A percentile compares a stretch with the other conserved stretches of the same genome.
Conservation (phyloP, 2,113 vertebrate genomes). For the Larimichthys polyactis region DNA sequence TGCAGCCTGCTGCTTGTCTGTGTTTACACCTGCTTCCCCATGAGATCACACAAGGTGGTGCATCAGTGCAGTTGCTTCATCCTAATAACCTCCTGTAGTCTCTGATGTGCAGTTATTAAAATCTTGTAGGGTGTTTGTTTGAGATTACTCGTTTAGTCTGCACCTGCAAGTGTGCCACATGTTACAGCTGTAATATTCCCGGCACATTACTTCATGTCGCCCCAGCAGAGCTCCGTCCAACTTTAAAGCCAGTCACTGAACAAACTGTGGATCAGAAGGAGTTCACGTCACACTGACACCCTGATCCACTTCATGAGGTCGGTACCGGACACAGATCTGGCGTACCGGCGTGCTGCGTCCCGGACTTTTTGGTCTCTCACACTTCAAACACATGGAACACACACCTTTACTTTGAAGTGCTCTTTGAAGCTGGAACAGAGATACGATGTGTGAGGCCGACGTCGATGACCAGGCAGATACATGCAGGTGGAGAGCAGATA, state of each 20-base stretch:
- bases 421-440: slow-evolving; percentile 43
- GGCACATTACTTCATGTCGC: no score
- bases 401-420: slow-evolving; percentile 52
- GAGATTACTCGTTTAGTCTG: no score
- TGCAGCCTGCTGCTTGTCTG: no score
- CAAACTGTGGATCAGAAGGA: neutral
- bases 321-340: neutral
- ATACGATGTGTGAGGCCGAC: slow-evolving; percentile 26
- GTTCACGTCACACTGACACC: neutral
- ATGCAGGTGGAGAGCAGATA: slow-evolving; percentile 27
- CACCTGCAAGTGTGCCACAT: no score
- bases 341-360: neutral
- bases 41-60: no score
- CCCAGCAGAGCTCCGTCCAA: no score
- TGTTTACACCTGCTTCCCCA: no score
- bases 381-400: slow-evolving; percentile 32
- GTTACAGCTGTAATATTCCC: no score
- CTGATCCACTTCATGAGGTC: neutral
- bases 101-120: no score
- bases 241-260: neutral
- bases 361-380: neutral
- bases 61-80: no score
- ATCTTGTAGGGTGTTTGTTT: no score
- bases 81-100: no score
- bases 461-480: neutral